phyloP scores from a whole-genome alignment of 2,888 invertebrate genomes.

The Clepsis dumicolana region DNA sequence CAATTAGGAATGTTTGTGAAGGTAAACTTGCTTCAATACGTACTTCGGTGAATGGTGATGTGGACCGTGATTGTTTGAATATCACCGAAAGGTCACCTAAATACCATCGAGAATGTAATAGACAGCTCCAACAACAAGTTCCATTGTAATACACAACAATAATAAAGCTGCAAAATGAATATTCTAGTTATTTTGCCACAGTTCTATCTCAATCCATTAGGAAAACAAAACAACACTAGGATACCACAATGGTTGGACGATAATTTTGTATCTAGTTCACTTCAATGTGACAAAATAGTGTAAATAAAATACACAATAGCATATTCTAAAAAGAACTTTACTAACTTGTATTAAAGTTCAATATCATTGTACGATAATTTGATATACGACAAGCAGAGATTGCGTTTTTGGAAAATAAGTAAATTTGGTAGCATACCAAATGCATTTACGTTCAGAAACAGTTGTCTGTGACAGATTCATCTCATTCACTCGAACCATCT shows the following conservation, averaged over 20 bases:
- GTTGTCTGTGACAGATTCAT: too few species aligned
- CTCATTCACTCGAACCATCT: too few species aligned
- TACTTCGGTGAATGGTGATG: conserved; percentile 37
- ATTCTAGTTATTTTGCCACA: conserved; percentile 57
- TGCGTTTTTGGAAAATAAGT: background rate
- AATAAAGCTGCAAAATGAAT: conserved; percentile 41
- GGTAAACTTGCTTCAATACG: conserved; percentile 7
- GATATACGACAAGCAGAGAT: background rate
- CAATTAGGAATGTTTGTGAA: conserved; percentile 4
- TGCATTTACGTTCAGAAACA: background rate
- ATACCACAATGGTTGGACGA: conserved; percentile 48
- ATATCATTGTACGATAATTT: background rate
- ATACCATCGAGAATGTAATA: background rate
- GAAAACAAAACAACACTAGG: conserved; percentile 48
- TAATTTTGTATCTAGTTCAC: background rate
- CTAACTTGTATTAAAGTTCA: background rate
- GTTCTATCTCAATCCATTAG: conserved; percentile 55
- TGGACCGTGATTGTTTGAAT: conserved; percentile 25
- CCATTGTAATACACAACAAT: conserved; percentile 4
- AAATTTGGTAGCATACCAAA: background rate
- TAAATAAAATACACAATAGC: background rate
- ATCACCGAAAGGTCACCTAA: conserved; percentile 20
- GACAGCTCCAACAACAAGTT: background rate
- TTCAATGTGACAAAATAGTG: background rate
- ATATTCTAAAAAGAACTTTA: background rate